Evolutionary conservation across 2,113 vertebrate genomes (phyloP).

Genomic region (Microcebus griseorufus): DNA sequence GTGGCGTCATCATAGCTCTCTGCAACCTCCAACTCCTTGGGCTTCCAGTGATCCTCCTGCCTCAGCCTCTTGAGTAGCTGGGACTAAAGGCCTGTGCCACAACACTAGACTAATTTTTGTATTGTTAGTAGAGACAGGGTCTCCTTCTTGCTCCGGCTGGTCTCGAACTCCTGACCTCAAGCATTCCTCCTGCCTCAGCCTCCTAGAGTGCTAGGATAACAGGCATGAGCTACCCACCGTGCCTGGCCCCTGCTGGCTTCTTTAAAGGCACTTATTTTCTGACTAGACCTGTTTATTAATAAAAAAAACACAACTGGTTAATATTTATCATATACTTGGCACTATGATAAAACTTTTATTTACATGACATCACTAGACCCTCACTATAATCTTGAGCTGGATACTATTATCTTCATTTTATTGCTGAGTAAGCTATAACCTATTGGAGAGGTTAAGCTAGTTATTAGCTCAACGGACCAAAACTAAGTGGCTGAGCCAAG

Average conservation of each 20-base stretch:
- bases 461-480: neutral
- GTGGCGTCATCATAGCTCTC: too few species aligned
- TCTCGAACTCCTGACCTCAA: too few species aligned
- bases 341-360: neutral
- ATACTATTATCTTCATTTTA: neutral
- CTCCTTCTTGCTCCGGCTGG: too few species aligned
- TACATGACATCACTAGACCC: neutral
- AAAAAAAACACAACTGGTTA: slow-evolving; percentile 8
- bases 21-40: too few species aligned
- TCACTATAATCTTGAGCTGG: neutral
- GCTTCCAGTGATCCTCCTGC: too few species aligned
- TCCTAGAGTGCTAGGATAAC: too few species aligned
- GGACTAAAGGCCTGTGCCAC: too few species aligned
- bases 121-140: too few species aligned
- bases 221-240: too few species aligned
- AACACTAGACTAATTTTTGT: too few species aligned
- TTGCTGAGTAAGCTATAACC: neutral
- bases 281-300: neutral
- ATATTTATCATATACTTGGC: neutral
- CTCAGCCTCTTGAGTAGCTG: too few species aligned
- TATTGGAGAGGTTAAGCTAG: neutral
- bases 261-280: neutral
- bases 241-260: neutral
- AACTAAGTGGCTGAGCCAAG: neutral
- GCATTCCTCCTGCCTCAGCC: too few species aligned